These are phyloP conservation scores for Eristalis tenax DNA, from an alignment of 2,888 invertebrate genomes.

Conservation along the genomic window DNA sequence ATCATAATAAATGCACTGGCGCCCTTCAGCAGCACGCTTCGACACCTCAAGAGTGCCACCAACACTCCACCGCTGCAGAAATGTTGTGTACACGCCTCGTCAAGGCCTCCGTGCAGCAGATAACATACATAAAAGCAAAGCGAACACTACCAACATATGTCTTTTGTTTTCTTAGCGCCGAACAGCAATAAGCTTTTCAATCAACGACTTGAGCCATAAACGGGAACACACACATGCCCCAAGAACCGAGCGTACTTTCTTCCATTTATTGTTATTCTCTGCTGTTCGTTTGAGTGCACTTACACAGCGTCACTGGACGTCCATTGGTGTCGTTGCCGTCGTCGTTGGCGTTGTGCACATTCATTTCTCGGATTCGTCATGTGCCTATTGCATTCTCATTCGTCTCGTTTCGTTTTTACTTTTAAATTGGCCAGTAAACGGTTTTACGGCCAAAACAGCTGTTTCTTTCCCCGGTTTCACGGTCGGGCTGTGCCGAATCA, in stretches of 20 bases:
- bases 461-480: neutral
- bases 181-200: constrained; percentile 39
- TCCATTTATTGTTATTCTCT: constrained; percentile 33
- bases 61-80: neutral
- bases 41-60: neutral
- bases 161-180: neutral
- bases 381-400: constrained; percentile 6
- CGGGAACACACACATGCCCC: constrained; percentile 7
- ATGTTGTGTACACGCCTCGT: neutral
- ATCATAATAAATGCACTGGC: neutral
- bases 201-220: constrained; percentile 20
- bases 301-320: neutral
- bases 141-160: neutral
- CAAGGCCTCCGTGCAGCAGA: neutral
- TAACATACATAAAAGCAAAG: neutral
- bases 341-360: neutral
- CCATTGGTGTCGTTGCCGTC: neutral
- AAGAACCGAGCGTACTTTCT: constrained; percentile 26
- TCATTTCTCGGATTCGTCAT: constrained; percentile 11
- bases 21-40: neutral
- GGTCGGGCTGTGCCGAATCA: neutral
- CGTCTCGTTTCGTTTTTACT: constrained; percentile 11
- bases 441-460: constrained; percentile 28
- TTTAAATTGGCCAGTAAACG: constrained; percentile 17
- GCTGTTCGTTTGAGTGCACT: neutral